Percentiles rank a stretch among this genome's conserved stretches.
Evolutionary conservation across 2,797 vertebrate genomes (phyloP).

Genomic region (Threskiornis aethiopicus): DNA sequence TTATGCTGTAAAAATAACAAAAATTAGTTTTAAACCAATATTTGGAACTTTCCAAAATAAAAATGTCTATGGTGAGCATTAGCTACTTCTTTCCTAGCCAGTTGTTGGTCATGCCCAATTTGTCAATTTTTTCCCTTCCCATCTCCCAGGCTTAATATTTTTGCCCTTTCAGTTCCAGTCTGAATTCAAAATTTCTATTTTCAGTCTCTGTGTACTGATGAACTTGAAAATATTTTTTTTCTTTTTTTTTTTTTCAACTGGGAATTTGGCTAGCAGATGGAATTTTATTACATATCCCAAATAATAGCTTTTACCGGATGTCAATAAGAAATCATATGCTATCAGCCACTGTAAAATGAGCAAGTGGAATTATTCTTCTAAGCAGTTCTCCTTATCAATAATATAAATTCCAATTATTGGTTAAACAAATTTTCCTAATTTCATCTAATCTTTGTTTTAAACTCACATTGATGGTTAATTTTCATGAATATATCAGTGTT

Average conservation of each 20-base stretch:
- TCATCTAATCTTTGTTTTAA: conserved; percentile 68
- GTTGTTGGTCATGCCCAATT: neutral
- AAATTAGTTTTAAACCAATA: neutral
- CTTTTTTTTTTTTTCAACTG: neutral
- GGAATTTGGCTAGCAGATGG: neutral
- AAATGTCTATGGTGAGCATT: neutral
- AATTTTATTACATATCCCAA: conserved; percentile 27
- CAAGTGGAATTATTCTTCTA: conserved; percentile 59
- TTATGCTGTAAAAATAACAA: neutral
- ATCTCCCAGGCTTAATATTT: neutral
- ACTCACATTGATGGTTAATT: conserved; percentile 72
- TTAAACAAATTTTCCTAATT: conserved; percentile 63
- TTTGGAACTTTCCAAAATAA: neutral
- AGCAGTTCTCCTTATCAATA: conserved; percentile 60
- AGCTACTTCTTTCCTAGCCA: neutral
- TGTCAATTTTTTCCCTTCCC: neutral
- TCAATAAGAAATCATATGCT: conserved; percentile 35
- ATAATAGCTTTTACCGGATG: neutral
- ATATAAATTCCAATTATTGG: conserved; percentile 63
- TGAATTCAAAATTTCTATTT: neutral
- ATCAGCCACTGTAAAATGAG: conserved; percentile 59
- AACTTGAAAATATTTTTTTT: neutral
- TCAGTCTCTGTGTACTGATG: neutral
- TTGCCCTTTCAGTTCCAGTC: neutral
- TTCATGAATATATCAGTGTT: conserved; percentile 68